These are phyloP conservation scores for Columba janthina DNA, from an alignment of 2,113 vertebrate genomes.

Conservation along the genomic window DNA sequence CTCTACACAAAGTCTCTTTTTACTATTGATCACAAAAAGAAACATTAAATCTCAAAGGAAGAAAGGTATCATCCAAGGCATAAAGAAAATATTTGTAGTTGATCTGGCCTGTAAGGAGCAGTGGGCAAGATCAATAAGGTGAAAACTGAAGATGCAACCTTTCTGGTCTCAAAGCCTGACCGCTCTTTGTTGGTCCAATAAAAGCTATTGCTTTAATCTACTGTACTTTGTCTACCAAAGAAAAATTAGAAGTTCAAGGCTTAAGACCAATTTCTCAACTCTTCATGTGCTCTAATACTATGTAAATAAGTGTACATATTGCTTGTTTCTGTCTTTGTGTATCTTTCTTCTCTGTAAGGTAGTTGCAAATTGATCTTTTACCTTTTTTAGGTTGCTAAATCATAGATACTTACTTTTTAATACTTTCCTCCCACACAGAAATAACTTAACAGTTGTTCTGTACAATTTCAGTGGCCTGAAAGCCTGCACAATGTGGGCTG, in stretches of 20 bases:
- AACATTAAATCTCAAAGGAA: slow-evolving; percentile 58
- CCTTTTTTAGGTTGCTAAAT: background rate
- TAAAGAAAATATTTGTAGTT: slow-evolving; percentile 64
- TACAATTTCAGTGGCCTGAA: background rate
- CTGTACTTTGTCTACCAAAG: slow-evolving; percentile 26
- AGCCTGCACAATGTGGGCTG: background rate
- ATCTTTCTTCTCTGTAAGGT: background rate
- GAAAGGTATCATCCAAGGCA: slow-evolving; percentile 43
- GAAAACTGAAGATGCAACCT: slow-evolving; percentile 57
- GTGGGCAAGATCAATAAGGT: slow-evolving; percentile 57
- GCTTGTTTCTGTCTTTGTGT: background rate
- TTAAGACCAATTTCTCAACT: background rate
- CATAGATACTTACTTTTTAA: background rate
- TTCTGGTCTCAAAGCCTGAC: slow-evolving; percentile 50
- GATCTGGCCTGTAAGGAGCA: slow-evolving; percentile 37
- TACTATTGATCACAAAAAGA: slow-evolving; percentile 45
- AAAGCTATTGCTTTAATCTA: slow-evolving; percentile 62
- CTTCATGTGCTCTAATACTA: background rate
- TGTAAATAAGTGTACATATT: background rate
- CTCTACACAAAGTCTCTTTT: background rate
- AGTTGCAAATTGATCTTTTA: background rate
- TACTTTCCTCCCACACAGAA: background rate
- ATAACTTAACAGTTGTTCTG: background rate
- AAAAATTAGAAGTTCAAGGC: slow-evolving; percentile 46
- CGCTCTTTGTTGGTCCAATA: slow-evolving; percentile 46